These are phyloP conservation scores for Mormyrus proboscirostris DNA, from an alignment of 2,797 vertebrate genomes.

Conservation along the genomic window DNA sequence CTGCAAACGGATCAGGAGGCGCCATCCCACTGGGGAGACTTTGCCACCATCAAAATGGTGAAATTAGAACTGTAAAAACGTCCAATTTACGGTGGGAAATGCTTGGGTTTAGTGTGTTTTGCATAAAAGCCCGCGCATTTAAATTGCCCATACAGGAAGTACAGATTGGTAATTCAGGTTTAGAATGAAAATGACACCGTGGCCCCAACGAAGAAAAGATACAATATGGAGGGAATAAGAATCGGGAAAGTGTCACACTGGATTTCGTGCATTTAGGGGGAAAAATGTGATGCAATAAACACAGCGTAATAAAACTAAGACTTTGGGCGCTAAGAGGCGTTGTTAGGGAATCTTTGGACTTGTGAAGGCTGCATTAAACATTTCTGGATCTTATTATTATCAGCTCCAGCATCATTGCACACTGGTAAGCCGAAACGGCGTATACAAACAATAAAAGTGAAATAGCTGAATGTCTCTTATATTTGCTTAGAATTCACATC, in stretches of 20 bases:
- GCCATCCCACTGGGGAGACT: constrained; percentile 84
- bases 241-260: constrained; percentile 74
- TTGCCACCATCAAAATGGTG: constrained; percentile 94
- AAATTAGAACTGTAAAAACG: constrained; percentile 99
- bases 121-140: constrained; percentile 98
- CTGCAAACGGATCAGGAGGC: constrained; percentile 73
- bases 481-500: not conserved
- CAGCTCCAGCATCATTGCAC: not conserved
- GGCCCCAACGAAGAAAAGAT: constrained; percentile 67
- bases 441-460: not conserved
- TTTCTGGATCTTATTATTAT: not conserved
- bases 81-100: constrained; percentile 84
- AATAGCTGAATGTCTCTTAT: not conserved
- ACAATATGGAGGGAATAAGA: constrained; percentile 65
- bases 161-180: constrained; percentile 90
- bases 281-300: constrained; percentile 62
- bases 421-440: not conserved
- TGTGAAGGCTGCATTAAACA: constrained; percentile 21
- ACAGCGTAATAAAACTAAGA: constrained; percentile 56
- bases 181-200: constrained; percentile 75
- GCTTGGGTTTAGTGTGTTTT: constrained; percentile 95
- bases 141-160: constrained; percentile 91
- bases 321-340: constrained; percentile 51
- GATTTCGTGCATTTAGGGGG: constrained; percentile 57
- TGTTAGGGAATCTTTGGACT: constrained; percentile 32